Base-by-base conservation (phyloP, 2,113 vertebrate species). In the Ictidomys tridecemlineatus region DNA sequence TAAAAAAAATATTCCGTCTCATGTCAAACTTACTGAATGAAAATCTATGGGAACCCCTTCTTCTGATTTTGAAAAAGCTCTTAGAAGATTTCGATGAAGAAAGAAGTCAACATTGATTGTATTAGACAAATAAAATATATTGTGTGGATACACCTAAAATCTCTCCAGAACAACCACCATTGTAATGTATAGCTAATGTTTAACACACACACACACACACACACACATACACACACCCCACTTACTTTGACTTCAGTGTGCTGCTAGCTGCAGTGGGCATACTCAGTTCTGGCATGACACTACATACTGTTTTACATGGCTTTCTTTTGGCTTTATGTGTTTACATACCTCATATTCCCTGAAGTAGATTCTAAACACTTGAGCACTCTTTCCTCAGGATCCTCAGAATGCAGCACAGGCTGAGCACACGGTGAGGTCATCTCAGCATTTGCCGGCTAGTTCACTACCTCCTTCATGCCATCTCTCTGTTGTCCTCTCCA, bases 1-100 rank as follows among this genome's bases (percentile, higher is more conserved):
- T 58, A 76, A 84, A 65, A 53, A 53, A 91, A 6, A 13, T 94
- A 91, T 91, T 91, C 79, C 91, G 77, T 91, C 12, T 34, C 8
- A 11, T 17, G 1, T 9, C 24, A 45, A 26, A 28, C 51, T 80
- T 69, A 56, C 34, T 65, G 48, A 92, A 58, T 69, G 34, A 82
- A 58, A 48, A 53, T 90, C 69, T 51, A 22, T 51, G 30, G 39
- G 37, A 14, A 69, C 85, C 28, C 17, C 22, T 77, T 42, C 39
- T 85, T 76, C 14, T 56, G 51, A 76, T 85, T 80, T 69, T 51
- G 8, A 63, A 76, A 78, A 93, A 70, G 7, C 24, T 92, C 32
- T 53, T 10, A 61, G 45, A 32, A 88, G 45, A 79, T 74, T 88
- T 85, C 74, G 28, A 67, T 92, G 56, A 63, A 77, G 45, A 61